These are phyloP conservation scores for Pheosia gnoma DNA, from an alignment of 2,888 invertebrate genomes.

Conservation along the genomic window DNA sequence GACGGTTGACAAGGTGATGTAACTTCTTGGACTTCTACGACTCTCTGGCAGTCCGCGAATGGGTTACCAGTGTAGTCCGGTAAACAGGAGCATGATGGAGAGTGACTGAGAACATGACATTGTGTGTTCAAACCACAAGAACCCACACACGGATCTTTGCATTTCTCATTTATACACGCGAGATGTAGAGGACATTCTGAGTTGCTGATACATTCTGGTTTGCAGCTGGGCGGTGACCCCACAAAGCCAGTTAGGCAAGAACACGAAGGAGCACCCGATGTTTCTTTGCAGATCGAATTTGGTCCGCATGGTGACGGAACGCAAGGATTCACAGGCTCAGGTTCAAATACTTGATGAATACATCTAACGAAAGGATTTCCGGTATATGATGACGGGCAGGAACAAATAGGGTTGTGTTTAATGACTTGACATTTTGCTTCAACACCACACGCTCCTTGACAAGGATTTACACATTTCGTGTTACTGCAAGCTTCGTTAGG, in stretches of 20 bases:
- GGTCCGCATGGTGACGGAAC: slow-evolving; percentile 92
- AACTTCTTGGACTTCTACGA: slow-evolving; percentile 65
- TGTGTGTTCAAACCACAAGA: slow-evolving; percentile 89
- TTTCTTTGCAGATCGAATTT: slow-evolving; percentile 88
- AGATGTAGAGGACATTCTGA: slow-evolving; percentile 88
- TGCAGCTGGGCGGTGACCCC: slow-evolving; percentile 90
- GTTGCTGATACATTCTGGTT: slow-evolving; percentile 91
- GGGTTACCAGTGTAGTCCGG: slow-evolving; percentile 90
- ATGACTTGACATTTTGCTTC: slow-evolving; percentile 90
- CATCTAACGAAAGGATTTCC: slow-evolving; percentile 92
- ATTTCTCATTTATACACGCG: slow-evolving; percentile 91
- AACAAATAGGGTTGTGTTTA: slow-evolving; percentile 92
- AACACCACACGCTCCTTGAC: slow-evolving; percentile 91
- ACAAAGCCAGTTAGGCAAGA: slow-evolving; percentile 87
- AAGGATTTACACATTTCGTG: slow-evolving; percentile 92
- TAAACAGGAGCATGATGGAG: slow-evolving; percentile 88
- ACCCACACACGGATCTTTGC: slow-evolving; percentile 89
- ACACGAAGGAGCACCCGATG: slow-evolving; percentile 88
- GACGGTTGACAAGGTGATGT: slow-evolving; percentile 85
- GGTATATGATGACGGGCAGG: slow-evolving; percentile 86
- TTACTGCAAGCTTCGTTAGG: slow-evolving; percentile 90
- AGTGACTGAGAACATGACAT: slow-evolving; percentile 90
- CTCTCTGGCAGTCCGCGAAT: slow-evolving; percentile 85
- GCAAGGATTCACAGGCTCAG: slow-evolving; percentile 86
- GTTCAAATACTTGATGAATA: slow-evolving; percentile 73